A percentile compares a stretch with the other conserved stretches of the same genome.
Conservation (phyloP, 2,888 invertebrate genomes). For the Stratiomys singularior region DNA sequence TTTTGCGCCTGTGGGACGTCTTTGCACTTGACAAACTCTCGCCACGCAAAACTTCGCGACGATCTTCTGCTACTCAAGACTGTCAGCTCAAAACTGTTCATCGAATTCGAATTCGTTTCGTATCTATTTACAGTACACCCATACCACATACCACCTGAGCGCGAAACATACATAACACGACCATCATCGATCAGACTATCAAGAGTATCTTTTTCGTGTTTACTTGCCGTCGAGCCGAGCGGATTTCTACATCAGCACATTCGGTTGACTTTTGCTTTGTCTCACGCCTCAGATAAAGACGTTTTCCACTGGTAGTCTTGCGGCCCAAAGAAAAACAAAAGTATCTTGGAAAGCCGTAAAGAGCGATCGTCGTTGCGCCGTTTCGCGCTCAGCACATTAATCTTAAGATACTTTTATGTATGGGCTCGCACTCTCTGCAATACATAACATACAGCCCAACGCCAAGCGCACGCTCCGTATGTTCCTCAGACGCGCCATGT, state of each 20-base stretch:
- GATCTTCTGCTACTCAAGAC: slow-evolving; percentile 32
- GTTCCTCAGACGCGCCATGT: not conserved
- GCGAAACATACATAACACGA: slow-evolving; percentile 17
- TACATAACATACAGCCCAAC: not conserved
- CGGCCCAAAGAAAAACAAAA: not conserved
- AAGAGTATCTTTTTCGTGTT: not conserved
- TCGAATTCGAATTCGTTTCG: slow-evolving; percentile 13
- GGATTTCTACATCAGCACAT: not conserved
- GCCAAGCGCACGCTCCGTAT: not conserved
- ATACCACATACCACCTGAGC: slow-evolving; percentile 25
- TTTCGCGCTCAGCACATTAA: not conserved
- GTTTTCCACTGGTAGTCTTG: not conserved
- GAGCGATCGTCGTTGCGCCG: slow-evolving; percentile 2
- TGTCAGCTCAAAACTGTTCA: slow-evolving; percentile 44
- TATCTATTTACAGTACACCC: slow-evolving; percentile 28
- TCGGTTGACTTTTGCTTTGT: not conserved
- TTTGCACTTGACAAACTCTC: slow-evolving; percentile 5
- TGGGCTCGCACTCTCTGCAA: not conserved
- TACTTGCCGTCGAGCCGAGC: not conserved
- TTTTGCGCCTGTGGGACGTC: not conserved
- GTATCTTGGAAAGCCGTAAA: not conserved
- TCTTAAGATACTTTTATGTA: not conserved
- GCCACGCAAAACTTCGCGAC: slow-evolving; percentile 9
- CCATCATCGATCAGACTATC: slow-evolving; percentile 5
- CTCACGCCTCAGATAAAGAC: not conserved